phyloP scores from a whole-genome alignment of 1,140 invertebrate species.

The Meteorus sp. region DNA sequence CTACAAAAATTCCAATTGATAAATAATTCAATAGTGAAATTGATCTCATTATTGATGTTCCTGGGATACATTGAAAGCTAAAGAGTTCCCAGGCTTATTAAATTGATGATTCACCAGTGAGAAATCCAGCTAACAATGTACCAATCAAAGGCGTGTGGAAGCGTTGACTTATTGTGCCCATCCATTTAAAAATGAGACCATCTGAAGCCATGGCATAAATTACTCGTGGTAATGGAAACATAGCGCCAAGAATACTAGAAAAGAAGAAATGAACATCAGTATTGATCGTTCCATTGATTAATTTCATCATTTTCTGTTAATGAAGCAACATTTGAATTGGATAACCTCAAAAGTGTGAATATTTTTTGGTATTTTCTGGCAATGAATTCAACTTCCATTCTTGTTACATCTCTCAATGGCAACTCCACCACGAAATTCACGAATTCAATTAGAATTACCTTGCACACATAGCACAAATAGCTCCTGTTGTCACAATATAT shows the following conservation, averaged over 20 bases:
- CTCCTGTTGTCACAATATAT: constrained; percentile 79
- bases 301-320: no score
- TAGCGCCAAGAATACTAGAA: constrained; percentile 76
- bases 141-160: constrained; percentile 81
- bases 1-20: constrained; percentile 53
- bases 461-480: constrained; percentile 71
- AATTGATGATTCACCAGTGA: constrained; percentile 68
- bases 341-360: no score
- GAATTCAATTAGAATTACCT: constrained; percentile 61
- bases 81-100: no score
- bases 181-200: constrained; percentile 76
- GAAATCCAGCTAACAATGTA: constrained; percentile 73
- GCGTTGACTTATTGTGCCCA: constrained; percentile 69
- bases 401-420: no score
- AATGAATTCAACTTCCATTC: no score
- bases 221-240: constrained; percentile 83
- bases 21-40: background rate
- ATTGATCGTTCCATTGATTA: no score
- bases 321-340: no score
- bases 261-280: constrained; percentile 14
- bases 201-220: constrained; percentile 88
- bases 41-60: background rate
- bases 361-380: no score
- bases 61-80: no score
- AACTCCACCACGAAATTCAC: no score